These are phyloP conservation scores for Leptodactylus fallax DNA, from an alignment of 2,797 vertebrate species.

Conservation along the genomic window DNA sequence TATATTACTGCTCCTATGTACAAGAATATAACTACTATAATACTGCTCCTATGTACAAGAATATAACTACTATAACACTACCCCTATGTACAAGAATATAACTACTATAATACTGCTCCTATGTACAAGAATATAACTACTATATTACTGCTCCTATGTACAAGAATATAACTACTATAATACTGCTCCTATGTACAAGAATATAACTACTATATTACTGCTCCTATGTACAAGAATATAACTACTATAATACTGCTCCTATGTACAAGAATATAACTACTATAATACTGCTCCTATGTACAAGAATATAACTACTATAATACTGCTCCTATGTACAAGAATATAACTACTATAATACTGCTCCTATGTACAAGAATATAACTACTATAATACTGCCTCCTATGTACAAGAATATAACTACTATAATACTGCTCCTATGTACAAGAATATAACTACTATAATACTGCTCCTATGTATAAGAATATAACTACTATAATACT, in stretches of 20 bases:
- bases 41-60: background rate
- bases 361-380: background rate
- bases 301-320: background rate
- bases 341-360: no score
- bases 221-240: constrained; percentile 5
- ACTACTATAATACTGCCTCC: background rate
- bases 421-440: background rate
- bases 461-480: background rate
- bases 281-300: constrained; percentile 1
- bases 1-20: background rate
- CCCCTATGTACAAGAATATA: constrained; percentile 11
- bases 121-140: constrained; percentile 15
- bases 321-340: no score
- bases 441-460: constrained; percentile 7
- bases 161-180: constrained; percentile 19
- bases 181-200: background rate
- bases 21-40: constrained; percentile 16
- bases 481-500: constrained; percentile 18
- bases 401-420: background rate
- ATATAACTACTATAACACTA: constrained; percentile 12
- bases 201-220: constrained; percentile 2
- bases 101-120: constrained; percentile 7
- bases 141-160: constrained; percentile 7
- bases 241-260: constrained; percentile 3
- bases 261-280: constrained; percentile 1